These are phyloP conservation scores for Burhinus bistriatus DNA, from an alignment of 2,113 vertebrate species.

Conservation along the genomic window DNA sequence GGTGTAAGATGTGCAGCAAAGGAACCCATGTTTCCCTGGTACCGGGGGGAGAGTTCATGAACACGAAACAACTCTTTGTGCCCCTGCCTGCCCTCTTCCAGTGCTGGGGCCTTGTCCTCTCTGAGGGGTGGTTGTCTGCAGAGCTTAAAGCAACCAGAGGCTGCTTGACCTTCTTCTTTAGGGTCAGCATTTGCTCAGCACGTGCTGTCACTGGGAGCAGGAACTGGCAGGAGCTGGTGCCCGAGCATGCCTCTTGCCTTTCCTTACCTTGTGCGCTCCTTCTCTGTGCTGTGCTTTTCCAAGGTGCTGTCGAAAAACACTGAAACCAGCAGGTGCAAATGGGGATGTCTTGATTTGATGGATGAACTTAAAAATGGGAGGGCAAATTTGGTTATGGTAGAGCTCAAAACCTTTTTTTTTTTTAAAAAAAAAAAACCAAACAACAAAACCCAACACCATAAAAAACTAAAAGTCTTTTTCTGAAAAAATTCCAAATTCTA, in stretches of 20 bases:
- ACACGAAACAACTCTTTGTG: background rate
- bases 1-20: background rate
- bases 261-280: accelerated
- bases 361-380: background rate
- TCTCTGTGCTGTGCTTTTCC: background rate
- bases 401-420: background rate
- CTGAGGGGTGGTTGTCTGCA: background rate
- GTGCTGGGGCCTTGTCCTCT: accelerated
- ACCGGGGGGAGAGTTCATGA: background rate
- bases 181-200: background rate
- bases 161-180: background rate
- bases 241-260: accelerated
- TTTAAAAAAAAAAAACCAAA: too few relatives aligned
- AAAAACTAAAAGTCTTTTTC: background rate
- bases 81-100: background rate
- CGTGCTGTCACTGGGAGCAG: accelerated
- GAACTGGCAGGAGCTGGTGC: background rate
- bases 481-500: background rate
- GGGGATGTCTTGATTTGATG: background rate
- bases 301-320: background rate
- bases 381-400: background rate
- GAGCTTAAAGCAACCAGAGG: background rate
- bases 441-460: background rate
- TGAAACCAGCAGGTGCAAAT: background rate
- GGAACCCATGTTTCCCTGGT: background rate